These are phyloP conservation scores for Pinctada fucata DNA, from an alignment of 2,888 invertebrate species.

Conservation along the genomic window DNA sequence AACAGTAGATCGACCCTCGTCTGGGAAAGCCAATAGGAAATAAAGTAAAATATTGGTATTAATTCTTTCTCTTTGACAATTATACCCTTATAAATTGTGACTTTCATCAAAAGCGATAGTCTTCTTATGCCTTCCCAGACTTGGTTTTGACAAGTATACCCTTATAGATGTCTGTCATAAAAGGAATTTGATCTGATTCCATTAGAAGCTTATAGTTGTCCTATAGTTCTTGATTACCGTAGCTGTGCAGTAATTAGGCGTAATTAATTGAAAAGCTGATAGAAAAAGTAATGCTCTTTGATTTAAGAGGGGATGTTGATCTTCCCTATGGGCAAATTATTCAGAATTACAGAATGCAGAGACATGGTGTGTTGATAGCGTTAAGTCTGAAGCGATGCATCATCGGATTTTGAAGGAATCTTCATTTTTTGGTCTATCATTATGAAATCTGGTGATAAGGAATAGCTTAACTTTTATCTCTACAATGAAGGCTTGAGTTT, in stretches of 20 bases:
- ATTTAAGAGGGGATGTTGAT: conserved; percentile 24
- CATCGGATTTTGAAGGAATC: conserved; percentile 1
- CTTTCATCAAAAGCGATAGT: neutral
- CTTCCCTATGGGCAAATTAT: conserved; percentile 1
- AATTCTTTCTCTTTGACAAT: conserved; percentile 8
- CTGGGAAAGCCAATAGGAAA: neutral
- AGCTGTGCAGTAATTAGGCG: conserved; percentile 36
- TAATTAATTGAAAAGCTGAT: conserved; percentile 49
- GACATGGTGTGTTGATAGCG: neutral
- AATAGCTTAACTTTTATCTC: too few relatives aligned
- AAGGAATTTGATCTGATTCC: conserved; percentile 27
- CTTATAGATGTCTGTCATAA: conserved; percentile 21
- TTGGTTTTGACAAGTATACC: conserved; percentile 17
- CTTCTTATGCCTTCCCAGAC: conserved; percentile 1
- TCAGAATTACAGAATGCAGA: neutral
- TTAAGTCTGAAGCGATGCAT: neutral
- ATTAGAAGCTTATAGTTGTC: conserved; percentile 21
- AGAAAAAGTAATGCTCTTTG: conserved; percentile 38
- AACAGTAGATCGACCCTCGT: neutral
- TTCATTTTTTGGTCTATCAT: neutral
- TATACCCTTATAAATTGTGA: conserved; percentile 10
- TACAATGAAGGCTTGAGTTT: too few relatives aligned
- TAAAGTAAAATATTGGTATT: conserved; percentile 2
- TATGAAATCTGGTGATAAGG: neutral
- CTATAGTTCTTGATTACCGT: conserved; percentile 17